A percentile compares a stretch with the other conserved stretches of the same genome.
These are phyloP conservation scores for Jaculus jaculus DNA, from an alignment of 2,113 vertebrate species.

Conservation along the genomic window DNA sequence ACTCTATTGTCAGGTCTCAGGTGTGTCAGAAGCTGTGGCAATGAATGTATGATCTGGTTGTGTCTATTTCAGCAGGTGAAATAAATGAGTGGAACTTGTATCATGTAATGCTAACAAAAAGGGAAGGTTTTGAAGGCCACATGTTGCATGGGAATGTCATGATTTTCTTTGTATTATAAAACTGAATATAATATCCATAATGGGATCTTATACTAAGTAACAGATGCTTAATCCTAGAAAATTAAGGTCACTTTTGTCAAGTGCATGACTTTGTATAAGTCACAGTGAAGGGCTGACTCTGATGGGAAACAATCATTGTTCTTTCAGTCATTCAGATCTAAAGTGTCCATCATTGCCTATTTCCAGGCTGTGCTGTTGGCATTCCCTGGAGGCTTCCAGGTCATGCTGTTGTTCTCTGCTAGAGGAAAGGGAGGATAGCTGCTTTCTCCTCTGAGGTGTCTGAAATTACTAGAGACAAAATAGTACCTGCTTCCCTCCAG, in stretches of 20 bases:
- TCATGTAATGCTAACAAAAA: not conserved
- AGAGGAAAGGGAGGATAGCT: accelerated
- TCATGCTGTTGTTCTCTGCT: accelerated
- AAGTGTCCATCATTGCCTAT: accelerated
- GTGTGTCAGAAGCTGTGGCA: accelerated
- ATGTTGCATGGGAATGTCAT: not conserved
- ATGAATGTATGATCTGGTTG: not conserved
- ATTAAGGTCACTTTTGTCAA: not conserved
- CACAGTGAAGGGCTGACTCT: not conserved
- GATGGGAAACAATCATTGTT: accelerated
- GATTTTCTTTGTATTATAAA: not conserved
- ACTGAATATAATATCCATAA: not conserved
- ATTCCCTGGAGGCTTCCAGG: accelerated
- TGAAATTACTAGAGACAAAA: not conserved
- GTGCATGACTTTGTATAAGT: not conserved
- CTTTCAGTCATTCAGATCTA: not conserved
- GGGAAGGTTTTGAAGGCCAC: not conserved
- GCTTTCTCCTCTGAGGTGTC: accelerated
- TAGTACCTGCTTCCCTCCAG: accelerated
- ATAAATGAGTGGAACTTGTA: not conserved
- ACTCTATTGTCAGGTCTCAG: not conserved
- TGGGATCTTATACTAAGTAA: too few relatives aligned
- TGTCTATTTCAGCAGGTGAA: not conserved
- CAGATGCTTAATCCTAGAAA: not conserved
- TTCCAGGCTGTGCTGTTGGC: accelerated